phyloP scores from a whole-genome alignment of 2,113 vertebrate genomes.

The Chaetura pelagica region DNA sequence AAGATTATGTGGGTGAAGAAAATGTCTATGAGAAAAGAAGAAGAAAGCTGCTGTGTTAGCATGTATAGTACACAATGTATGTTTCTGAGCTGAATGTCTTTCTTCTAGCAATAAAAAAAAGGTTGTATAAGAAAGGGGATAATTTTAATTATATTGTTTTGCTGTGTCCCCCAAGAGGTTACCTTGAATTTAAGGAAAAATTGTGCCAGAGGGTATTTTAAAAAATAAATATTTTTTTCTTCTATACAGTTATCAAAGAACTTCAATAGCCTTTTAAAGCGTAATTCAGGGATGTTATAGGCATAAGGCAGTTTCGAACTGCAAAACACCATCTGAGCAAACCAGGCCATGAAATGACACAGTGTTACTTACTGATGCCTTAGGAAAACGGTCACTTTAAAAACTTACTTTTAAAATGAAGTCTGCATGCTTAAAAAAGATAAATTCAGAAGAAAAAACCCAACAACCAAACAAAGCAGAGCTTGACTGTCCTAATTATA shows the following conservation, averaged over 20 bases:
- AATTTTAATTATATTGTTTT: not conserved
- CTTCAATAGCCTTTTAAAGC: not conserved
- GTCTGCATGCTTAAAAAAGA: not conserved
- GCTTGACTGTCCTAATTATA: not conserved
- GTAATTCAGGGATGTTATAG: not conserved
- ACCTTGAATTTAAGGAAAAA: not conserved
- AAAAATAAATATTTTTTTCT: not conserved
- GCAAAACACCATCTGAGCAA: conserved; percentile 1
- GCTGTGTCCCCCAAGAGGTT: not conserved
- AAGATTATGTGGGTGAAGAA: not conserved
- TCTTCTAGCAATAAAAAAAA: not conserved
- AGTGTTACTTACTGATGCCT: not conserved
- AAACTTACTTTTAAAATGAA: not conserved
- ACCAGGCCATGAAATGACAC: not conserved
- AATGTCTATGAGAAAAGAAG: not conserved
- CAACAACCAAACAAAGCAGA: not conserved
- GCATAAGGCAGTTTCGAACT: not conserved
- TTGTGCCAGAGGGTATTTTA: not conserved
- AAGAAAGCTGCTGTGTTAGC: not conserved
- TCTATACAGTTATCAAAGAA: not conserved
- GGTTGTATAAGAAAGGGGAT: not conserved
- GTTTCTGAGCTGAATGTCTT: not conserved
- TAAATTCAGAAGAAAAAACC: not conserved
- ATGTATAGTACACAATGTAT: not conserved
- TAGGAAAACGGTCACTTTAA: not conserved